Evolutionary conservation across 2,797 vertebrate genomes (phyloP).

Genomic region (Cheirogaleus major): DNA sequence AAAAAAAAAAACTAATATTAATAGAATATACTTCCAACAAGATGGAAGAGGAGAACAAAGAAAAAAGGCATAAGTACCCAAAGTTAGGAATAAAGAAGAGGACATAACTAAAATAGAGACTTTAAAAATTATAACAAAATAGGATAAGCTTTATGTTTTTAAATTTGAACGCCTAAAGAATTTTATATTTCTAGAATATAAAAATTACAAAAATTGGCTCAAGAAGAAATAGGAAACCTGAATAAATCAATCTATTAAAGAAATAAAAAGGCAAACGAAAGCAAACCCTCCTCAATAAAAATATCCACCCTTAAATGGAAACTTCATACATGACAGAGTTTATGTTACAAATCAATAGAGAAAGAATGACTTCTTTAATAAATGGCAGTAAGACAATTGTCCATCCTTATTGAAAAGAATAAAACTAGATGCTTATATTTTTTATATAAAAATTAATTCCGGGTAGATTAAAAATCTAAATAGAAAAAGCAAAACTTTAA

Average conservation of each 20-base stretch:
- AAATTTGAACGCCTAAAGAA: constrained; percentile 40
- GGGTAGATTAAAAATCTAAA: constrained; percentile 20
- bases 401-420: background rate
- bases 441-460: constrained; percentile 7
- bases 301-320: background rate
- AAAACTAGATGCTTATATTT: background rate
- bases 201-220: constrained; percentile 18
- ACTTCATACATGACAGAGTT: background rate
- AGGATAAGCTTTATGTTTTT: background rate
- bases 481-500: constrained; percentile 17
- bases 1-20: background rate
- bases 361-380: background rate
- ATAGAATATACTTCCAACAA: background rate
- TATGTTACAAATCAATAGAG: background rate
- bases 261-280: background rate
- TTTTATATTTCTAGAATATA: background rate
- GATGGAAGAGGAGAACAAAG: background rate
- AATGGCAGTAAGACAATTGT: background rate
- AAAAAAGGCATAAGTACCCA: background rate
- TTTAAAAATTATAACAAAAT: background rate
- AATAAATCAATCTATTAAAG: constrained; percentile 21
- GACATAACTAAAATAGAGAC: background rate
- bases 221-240: background rate
- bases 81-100: background rate
- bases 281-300: background rate